Evolutionary conservation across 2,888 invertebrate genomes (phyloP).

Genomic region (Metalampra italica): DNA sequence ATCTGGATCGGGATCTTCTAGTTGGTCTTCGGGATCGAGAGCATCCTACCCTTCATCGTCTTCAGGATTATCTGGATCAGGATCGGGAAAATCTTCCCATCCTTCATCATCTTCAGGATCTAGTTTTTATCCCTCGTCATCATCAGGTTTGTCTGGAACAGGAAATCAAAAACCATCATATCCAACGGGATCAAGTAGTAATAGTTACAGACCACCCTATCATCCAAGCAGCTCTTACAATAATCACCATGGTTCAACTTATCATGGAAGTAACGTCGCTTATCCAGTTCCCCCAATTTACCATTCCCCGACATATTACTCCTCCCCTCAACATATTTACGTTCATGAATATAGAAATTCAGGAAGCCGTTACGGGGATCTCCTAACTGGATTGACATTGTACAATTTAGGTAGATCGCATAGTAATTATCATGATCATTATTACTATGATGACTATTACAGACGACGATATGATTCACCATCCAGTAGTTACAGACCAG

Average conservation of each 20-base stretch:
- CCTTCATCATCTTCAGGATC: conserved; percentile 14
- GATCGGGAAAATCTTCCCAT: conserved; percentile 8
- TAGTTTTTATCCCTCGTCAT: conserved; percentile 2
- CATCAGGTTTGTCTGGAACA: conserved; percentile 12
- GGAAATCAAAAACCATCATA: not conserved
- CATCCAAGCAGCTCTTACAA: conserved; percentile 19
- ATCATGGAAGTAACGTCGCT: not conserved
- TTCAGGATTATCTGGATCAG: conserved; percentile 10
- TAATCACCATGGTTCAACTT: conserved; percentile 9
- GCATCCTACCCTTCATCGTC: conserved; percentile 14
- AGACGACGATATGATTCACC: conserved; percentile 40
- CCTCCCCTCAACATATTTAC: conserved; percentile 58
- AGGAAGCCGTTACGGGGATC: conserved; percentile 54
- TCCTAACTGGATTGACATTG: conserved; percentile 59
- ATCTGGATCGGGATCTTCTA: not conserved
- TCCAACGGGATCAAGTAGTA: not conserved
- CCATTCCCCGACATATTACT: conserved; percentile 32
- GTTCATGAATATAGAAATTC: conserved; percentile 59
- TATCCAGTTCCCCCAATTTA: conserved; percentile 10
- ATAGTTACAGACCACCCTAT: not conserved
- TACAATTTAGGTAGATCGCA: conserved; percentile 66
- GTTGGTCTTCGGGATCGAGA: not conserved
- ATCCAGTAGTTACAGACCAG: conserved; percentile 18
- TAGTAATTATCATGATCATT: conserved; percentile 47
- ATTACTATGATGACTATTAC: conserved; percentile 66